Conservation (phyloP, 1,140 invertebrate genomes). For the Mesaphorura yosii region DNA sequence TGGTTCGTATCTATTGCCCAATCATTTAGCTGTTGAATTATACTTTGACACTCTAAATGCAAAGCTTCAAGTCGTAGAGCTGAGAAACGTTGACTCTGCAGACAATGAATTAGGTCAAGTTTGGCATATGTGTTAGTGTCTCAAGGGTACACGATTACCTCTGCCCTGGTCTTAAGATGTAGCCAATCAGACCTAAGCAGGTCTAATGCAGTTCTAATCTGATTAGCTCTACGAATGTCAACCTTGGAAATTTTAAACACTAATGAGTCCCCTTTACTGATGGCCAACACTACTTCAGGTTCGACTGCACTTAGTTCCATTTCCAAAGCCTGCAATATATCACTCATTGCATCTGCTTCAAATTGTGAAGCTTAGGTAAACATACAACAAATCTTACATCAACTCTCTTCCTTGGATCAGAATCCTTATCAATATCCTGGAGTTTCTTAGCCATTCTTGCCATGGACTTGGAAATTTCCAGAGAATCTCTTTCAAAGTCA, state of each 20-base stretch:
- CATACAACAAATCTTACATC: conserved; percentile 40
- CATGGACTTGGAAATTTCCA: conserved; percentile 52
- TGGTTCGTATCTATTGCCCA: conserved; percentile 18
- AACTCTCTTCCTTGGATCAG: conserved; percentile 49
- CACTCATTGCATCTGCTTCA: too few species aligned
- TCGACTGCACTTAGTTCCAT: conserved; percentile 42
- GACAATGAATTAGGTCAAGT: too few species aligned
- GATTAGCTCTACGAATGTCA: conserved; percentile 22
- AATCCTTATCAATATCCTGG: conserved; percentile 50
- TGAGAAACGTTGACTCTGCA: conserved; percentile 16
- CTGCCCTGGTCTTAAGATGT: conserved; percentile 52
- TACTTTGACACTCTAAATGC: conserved; percentile 19
- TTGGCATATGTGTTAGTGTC: too few species aligned
- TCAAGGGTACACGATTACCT: too few species aligned
- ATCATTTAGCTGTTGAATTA: conserved; percentile 21
- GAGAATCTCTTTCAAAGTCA: conserved; percentile 38
- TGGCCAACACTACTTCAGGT: conserved; percentile 63
- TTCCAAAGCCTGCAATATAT: conserved; percentile 22
- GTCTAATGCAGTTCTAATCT: conserved; percentile 35
- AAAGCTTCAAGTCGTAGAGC: conserved; percentile 22
- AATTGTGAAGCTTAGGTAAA: neutral
- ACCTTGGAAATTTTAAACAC: conserved; percentile 49
- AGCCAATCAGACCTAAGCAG: conserved; percentile 52
- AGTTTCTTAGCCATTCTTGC: conserved; percentile 55
- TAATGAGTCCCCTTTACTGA: conserved; percentile 63